These are phyloP conservation scores for Pogonocichla stellata DNA, from an alignment of 2,113 vertebrate species.

Conservation along the genomic window DNA sequence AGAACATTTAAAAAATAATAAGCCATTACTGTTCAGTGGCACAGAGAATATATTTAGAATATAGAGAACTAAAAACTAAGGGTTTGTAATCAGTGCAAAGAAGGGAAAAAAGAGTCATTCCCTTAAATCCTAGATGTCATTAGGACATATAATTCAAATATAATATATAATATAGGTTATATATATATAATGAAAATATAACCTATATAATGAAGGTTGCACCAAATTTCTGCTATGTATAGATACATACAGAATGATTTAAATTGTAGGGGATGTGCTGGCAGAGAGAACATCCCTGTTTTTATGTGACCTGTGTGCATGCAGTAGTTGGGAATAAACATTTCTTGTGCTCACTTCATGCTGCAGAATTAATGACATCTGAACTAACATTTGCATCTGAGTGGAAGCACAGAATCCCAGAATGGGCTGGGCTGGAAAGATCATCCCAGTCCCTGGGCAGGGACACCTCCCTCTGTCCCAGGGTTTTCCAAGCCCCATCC, in stretches of 20 bases:
- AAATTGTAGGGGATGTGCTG: rapidly evolving
- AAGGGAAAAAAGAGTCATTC: background rate
- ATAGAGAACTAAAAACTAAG: background rate
- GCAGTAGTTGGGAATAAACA: background rate
- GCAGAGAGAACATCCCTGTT: background rate
- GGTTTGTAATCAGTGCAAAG: background rate
- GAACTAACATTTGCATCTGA: rapidly evolving
- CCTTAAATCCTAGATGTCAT: background rate
- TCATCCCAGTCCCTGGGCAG: background rate
- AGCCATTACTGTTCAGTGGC: background rate
- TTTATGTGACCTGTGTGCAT: rapidly evolving
- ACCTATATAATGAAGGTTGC: rapidly evolving
- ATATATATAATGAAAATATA: no score
- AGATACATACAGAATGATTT: rapidly evolving
- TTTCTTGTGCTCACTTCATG: rapidly evolving
- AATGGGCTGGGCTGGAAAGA: no score
- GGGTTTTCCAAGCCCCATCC: background rate
- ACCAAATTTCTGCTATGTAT: rapidly evolving
- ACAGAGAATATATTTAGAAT: background rate
- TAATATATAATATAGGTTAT: no score
- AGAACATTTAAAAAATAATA: background rate
- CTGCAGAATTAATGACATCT: background rate
- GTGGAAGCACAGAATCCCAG: background rate
- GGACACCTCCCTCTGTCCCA: rapidly evolving
- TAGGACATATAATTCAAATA: rapidly evolving